Percentiles rank a stretch among this genome's conserved stretches.
phyloP scores from a whole-genome alignment of 2,888 invertebrate species.

The Trichogramma evanescens region DNA sequence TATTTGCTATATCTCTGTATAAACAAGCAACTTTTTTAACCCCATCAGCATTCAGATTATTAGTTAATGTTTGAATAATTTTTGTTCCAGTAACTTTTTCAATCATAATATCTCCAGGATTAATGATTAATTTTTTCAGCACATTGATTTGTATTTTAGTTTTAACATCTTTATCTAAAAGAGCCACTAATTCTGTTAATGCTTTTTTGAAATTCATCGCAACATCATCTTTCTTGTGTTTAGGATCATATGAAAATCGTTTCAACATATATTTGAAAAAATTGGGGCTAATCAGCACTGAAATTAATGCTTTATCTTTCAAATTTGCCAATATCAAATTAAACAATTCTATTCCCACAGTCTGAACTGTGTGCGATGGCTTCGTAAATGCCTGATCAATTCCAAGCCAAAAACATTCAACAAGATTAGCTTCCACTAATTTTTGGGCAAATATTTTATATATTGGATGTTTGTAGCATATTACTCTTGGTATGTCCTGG shows the following conservation, averaged over 20 bases:
- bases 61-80: conserved; percentile 59
- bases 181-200: conserved; percentile 50
- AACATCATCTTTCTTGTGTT: conserved; percentile 55
- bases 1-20: conserved; percentile 58
- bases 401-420: conserved; percentile 54
- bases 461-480: conserved; percentile 58
- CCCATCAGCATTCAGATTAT: conserved; percentile 55
- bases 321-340: conserved; percentile 52
- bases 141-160: conserved; percentile 53
- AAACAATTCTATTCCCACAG: conserved; percentile 56
- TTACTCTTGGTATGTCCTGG: conserved; percentile 56
- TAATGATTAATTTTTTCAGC: conserved; percentile 59
- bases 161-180: conserved; percentile 49
- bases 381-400: conserved; percentile 50
- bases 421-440: conserved; percentile 51
- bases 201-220: conserved; percentile 54
- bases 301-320: conserved; percentile 50
- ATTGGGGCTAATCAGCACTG: conserved; percentile 57
- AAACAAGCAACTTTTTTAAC: conserved; percentile 58
- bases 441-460: conserved; percentile 56
- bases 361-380: conserved; percentile 55
- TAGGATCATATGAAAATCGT: conserved; percentile 56
- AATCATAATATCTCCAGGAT: conserved; percentile 67
- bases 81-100: conserved; percentile 65
- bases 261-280: conserved; percentile 60